Base-by-base conservation (phyloP, 2,113 vertebrate species). In the Cavia aperea region DNA sequence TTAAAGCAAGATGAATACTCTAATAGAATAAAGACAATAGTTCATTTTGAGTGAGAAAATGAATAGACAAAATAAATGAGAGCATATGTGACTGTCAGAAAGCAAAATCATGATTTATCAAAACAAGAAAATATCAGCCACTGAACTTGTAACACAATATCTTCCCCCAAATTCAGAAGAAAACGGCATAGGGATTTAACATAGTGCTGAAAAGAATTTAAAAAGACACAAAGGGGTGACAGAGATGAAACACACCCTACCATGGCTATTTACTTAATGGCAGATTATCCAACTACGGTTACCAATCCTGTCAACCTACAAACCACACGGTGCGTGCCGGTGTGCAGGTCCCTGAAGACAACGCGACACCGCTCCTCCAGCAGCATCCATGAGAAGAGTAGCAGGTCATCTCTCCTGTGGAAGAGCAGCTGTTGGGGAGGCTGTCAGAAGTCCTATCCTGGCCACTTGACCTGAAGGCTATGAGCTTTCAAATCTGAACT, bases 1-100 rank as follows among this genome's bases (percentile, higher is more conserved):
- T 86, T 15, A 88, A 93, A 88, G 62, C 26, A 94, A 94, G 94
- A 95, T 93, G 88, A 81, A 90, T 95, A 91, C 14, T 33, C n/a
- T 68, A 56, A 70, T 79, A 21, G 70, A 49, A 91, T 23, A 75
- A 87, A 93, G 29, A 36, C 66, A 24, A 14, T 14, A 54, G 9
- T 58, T 94, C 51, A 93, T 68, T 92, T 93, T 86, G 91, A 90
- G 49, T 90, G 56, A 95, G 72, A 95, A 87, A 88, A 68, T n/a
- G 23, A 43, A 82, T 56, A 86, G 46, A 79, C n/a, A 23, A 68
- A 88, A 77, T 73, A 91, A 81, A 56, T 3, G 29, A 82, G 36
- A 79, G 79, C 3, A 0, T 86, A 46, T 46, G 8, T 82, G 70
- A 62, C 19, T 51, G 24, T 82, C 83, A 36, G 78, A 54, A 95